Base-by-base conservation (phyloP, 1,140 invertebrate genomes). In the Euschistus heros region DNA sequence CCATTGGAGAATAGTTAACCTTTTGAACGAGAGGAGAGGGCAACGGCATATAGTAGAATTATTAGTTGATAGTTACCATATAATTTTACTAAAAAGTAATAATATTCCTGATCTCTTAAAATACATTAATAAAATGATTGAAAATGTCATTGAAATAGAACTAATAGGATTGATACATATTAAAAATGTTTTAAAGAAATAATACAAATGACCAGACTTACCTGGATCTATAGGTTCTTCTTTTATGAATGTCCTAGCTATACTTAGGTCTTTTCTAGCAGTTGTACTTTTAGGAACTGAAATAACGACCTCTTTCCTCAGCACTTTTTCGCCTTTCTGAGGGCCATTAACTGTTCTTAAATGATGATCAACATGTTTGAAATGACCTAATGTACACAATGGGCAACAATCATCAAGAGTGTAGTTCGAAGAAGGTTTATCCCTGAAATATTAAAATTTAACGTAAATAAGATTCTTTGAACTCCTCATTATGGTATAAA, bases 341-440 rank as follows among this genome's bases (percentile, higher is more conserved):
- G 22, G 10, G 26, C 22, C 42, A 44, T 24, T 47, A 20, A 30
- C 55, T n/a, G 46, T 54, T 13, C 37, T 33, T 14, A 33, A 27
- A 37, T 44, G 54, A 44, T 54, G 33, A 22, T 66, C 59, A 18
- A 66, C n/a, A 14, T 62, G 18, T 10, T 54, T 62, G 18, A 66
- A 66, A 13, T 42, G 62, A 18, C 65, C 65, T 15, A 52, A 18
- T 8, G 46, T 54, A 55, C 65, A 66, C 3, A 66, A 47, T n/a
- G 65, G 65, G 42, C 65, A 66, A 47, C 59, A 64, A 13, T 20
- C 24, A 7, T 55, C 59, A 14, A 20, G n/a, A n/a, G n/a, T 4
- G 14, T 37, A 61, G 22, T 24, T 61, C 6, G 30, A 6, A 15
- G n/a, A 18, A 10, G 30, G 59, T 10, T 37, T 33, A 2, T 61